Conservation (phyloP, 2,113 vertebrate genomes). For the Corythaixoides concolor region DNA sequence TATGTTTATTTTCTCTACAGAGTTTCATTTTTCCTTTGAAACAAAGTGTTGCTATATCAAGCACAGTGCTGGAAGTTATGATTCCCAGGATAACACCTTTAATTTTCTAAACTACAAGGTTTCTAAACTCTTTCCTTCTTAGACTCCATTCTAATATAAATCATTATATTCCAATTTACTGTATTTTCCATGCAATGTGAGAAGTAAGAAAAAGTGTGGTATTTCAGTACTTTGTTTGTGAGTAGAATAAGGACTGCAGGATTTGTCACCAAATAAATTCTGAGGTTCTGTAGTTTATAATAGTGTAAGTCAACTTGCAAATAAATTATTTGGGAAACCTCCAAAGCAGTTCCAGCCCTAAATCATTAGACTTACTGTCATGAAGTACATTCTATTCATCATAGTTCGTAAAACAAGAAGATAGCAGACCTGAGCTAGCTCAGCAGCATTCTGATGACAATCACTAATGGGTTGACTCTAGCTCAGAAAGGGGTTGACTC, state of each 20-base stretch:
- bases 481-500: background rate
- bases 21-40: background rate
- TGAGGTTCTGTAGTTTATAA: background rate
- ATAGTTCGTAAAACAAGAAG: background rate
- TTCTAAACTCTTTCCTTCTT: background rate
- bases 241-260: background rate
- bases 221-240: background rate
- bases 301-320: background rate
- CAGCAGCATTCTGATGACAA: background rate
- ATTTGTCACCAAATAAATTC: background rate
- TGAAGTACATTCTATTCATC: background rate
- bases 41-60: background rate
- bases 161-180: background rate
- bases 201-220: background rate
- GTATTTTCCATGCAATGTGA: background rate
- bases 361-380: background rate
- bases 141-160: background rate
- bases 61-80: background rate
- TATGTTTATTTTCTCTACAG: background rate
- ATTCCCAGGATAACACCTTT: background rate
- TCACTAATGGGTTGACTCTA: slow-evolving; percentile 4
- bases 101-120: background rate
- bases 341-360: background rate
- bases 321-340: background rate
- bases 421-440: background rate